Conservation (phyloP, 2,113 vertebrate species). For the Ceuthmochares aereus region DNA sequence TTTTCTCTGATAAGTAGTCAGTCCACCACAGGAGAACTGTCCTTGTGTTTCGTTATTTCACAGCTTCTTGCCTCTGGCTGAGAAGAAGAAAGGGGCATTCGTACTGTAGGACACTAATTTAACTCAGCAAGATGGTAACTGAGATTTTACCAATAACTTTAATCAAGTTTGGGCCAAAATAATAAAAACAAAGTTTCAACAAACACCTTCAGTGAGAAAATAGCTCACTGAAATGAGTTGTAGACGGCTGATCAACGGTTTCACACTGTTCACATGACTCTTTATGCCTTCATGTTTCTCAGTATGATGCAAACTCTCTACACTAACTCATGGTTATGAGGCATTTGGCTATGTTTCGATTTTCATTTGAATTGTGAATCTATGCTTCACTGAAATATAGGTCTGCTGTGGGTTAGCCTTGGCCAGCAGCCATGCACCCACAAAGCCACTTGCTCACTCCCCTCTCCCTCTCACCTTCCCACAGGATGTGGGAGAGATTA, state of each 20-base stretch:
- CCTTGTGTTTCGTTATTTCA: neutral
- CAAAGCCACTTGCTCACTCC: neutral
- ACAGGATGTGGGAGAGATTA: neutral
- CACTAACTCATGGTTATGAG: neutral
- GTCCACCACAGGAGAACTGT: neutral
- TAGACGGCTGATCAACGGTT: neutral
- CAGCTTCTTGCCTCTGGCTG: neutral
- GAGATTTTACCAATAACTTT: neutral
- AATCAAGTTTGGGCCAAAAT: neutral
- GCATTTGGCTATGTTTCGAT: neutral
- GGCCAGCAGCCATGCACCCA: constrained; percentile 11
- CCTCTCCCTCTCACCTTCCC: neutral
- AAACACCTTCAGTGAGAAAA: neutral
- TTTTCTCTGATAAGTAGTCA: neutral
- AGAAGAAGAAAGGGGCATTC: neutral
- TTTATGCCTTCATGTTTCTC: neutral
- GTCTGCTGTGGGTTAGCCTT: constrained; percentile 3
- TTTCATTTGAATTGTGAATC: neutral
- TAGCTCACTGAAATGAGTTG: neutral
- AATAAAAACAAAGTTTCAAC: neutral
- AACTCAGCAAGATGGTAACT: neutral
- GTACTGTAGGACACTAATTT: neutral
- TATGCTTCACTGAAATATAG: neutral
- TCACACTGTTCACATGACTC: neutral
- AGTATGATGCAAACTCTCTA: neutral